Conservation (phyloP, 1,140 invertebrate species). For the Drosophila kanapiae region DNA sequence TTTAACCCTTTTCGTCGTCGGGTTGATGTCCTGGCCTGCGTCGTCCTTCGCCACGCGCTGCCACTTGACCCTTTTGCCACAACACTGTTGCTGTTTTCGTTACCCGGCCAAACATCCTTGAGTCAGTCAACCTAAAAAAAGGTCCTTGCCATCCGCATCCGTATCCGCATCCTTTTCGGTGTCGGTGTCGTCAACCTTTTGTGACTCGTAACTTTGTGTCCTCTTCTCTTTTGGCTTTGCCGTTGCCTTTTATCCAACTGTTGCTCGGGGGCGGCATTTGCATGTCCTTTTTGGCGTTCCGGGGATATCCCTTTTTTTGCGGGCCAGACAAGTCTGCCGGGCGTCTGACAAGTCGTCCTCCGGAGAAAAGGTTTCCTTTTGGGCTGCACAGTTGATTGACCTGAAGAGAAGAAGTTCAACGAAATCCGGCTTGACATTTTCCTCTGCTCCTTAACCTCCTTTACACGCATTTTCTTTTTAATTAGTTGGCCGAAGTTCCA, state of each 20-base stretch:
- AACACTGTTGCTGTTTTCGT: constrained; percentile 40
- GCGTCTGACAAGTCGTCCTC: constrained; percentile 32
- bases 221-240: constrained; percentile 9
- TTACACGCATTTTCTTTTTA: background rate
- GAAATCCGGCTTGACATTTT: constrained; percentile 24
- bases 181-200: constrained; percentile 52
- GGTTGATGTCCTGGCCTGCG: constrained; percentile 23
- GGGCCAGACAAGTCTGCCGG: constrained; percentile 50
- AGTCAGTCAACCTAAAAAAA: constrained; percentile 54
- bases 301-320: constrained; percentile 23
- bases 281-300: constrained; percentile 38
- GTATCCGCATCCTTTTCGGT: constrained; percentile 20
- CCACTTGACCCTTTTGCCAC: constrained; percentile 73
- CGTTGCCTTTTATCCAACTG: constrained; percentile 26
- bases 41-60: constrained; percentile 61
- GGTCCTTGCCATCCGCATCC: constrained; percentile 33
- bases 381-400: constrained; percentile 59
- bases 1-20: constrained; percentile 67
- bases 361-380: constrained; percentile 39
- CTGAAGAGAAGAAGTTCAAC: constrained; percentile 40
- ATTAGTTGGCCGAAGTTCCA: constrained; percentile 48
- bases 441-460: background rate
- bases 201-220: constrained; percentile 47
- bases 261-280: constrained; percentile 49
- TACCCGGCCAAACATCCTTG: constrained; percentile 58